phyloP scores from a whole-genome alignment of 2,113 vertebrate genomes.

The Nymphicus hollandicus region DNA sequence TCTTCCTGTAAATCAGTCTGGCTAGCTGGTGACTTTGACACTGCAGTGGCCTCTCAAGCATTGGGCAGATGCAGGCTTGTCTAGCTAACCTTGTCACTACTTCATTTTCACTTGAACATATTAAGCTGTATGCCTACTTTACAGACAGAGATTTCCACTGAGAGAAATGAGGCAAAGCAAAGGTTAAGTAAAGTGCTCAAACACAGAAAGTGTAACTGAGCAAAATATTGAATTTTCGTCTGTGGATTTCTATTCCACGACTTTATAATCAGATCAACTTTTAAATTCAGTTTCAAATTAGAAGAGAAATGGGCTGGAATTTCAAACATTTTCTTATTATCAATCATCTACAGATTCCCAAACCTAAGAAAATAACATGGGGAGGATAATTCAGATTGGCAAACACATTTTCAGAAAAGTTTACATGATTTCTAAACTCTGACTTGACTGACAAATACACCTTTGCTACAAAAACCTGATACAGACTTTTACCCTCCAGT shows the following conservation, averaged over 20 bases:
- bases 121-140: neutral
- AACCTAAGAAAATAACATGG: neutral
- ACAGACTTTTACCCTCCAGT: neutral
- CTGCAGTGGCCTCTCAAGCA: neutral
- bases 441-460: neutral
- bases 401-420: neutral
- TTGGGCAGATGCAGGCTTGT: neutral
- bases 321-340: constrained; percentile 5
- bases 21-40: neutral
- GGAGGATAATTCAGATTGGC: neutral
- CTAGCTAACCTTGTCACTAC: neutral
- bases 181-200: neutral
- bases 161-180: neutral
- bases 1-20: neutral
- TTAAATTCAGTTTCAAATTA: constrained; percentile 9
- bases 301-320: neutral
- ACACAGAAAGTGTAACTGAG: neutral
- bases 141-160: neutral
- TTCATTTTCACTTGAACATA: neutral
- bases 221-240: neutral
- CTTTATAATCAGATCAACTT: neutral
- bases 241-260: neutral
- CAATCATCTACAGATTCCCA: neutral
- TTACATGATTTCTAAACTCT: neutral
- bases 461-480: neutral